Percentiles rank a stretch among this genome's conserved stretches.
These are phyloP conservation scores for Leptatherina wallacei DNA, from an alignment of 2,797 vertebrate species.

Conservation along the genomic window DNA sequence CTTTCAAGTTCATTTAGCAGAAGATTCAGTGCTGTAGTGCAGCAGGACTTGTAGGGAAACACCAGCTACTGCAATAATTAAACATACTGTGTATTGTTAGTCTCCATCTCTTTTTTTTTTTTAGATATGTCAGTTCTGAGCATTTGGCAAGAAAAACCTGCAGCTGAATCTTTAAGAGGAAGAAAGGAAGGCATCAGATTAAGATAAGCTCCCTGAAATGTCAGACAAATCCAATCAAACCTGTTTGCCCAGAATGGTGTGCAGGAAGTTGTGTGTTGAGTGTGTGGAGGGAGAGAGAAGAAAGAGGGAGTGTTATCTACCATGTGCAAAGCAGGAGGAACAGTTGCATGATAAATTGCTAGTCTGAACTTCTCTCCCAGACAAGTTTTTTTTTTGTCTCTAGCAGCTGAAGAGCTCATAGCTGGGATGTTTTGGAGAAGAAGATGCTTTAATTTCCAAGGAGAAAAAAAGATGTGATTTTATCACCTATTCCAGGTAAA, in stretches of 20 bases:
- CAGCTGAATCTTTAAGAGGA: neutral
- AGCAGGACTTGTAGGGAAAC: neutral
- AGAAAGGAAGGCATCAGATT: conserved; percentile 1
- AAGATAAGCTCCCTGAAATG: conserved; percentile 18
- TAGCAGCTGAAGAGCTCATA: neutral
- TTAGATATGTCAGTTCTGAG: neutral
- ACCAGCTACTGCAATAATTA: too few relatives aligned
- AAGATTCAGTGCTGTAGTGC: neutral
- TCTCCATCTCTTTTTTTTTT: neutral
- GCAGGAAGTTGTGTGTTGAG: conserved; percentile 45
- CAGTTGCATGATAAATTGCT: conserved; percentile 30
- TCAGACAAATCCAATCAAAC: conserved; percentile 56
- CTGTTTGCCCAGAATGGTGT: conserved; percentile 53
- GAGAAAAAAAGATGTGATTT: neutral
- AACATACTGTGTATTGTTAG: too few relatives aligned
- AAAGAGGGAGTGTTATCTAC: conserved; percentile 4
- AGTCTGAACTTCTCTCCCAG: conserved; percentile 33
- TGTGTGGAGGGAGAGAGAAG: conserved; percentile 4
- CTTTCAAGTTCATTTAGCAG: neutral
- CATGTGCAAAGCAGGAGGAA: conserved; percentile 32
- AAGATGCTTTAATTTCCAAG: neutral
- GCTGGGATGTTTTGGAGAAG: neutral
- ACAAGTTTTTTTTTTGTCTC: neutral
- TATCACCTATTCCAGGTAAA: neutral
- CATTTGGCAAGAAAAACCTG: neutral